phyloP scores from a whole-genome alignment of 2,113 vertebrate species.

The Myiopsitta monachus region DNA sequence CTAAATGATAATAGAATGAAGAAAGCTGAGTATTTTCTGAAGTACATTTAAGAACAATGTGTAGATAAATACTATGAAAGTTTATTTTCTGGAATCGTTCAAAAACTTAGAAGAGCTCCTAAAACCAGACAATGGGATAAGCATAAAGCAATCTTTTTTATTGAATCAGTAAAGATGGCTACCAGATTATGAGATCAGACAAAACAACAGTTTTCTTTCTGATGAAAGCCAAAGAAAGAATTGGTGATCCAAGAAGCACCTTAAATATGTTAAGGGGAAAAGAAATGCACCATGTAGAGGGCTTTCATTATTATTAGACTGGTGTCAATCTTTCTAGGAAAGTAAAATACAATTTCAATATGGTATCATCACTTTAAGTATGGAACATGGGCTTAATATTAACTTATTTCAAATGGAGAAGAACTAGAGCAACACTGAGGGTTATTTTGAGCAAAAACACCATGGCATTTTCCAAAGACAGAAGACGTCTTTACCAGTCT shows the following conservation, averaged over 20 bases:
- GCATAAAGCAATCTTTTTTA: neutral
- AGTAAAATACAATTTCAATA: neutral
- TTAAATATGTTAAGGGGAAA: neutral
- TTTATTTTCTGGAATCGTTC: neutral
- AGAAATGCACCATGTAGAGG: neutral
- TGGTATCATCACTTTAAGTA: neutral
- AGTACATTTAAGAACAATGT: neutral
- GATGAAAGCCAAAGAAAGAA: neutral
- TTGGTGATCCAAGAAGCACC: neutral
- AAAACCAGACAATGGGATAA: neutral
- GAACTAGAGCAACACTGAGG: accelerated
- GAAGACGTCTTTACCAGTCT: neutral
- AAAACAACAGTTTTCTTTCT: neutral
- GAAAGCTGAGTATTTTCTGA: neutral
- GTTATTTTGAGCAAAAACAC: neutral
- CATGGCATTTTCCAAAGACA: accelerated
- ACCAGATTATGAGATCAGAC: neutral
- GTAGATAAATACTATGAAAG: neutral
- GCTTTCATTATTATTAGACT: neutral
- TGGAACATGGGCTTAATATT: neutral
- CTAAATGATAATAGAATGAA: neutral
- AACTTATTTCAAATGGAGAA: neutral
- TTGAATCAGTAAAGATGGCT: neutral
- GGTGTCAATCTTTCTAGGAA: neutral
- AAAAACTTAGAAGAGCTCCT: neutral